These are phyloP conservation scores for Tenrec ecaudatus DNA, from an alignment of 2,113 vertebrate species.

Conservation along the genomic window DNA sequence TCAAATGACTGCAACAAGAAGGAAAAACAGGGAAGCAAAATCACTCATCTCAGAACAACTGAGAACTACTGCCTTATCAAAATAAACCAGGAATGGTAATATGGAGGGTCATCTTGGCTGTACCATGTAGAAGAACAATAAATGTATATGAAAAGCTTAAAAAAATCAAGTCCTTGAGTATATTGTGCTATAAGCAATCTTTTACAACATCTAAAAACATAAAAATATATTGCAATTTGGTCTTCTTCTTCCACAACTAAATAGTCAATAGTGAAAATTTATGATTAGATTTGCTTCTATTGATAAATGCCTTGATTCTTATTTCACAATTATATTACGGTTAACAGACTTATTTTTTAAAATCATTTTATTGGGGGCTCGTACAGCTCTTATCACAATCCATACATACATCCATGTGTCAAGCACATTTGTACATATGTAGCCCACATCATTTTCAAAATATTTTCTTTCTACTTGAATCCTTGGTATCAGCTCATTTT, in stretches of 20 bases:
- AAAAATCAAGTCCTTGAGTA: neutral
- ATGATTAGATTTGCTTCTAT: neutral
- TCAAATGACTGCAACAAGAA: neutral
- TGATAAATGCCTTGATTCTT: neutral
- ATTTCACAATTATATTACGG: neutral
- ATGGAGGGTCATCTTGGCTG: neutral
- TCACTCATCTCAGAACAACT: neutral
- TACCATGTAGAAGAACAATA: neutral
- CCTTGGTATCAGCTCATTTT: no score
- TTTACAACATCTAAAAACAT: neutral
- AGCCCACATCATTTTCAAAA: no score
- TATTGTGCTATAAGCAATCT: neutral
- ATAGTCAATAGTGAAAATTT: neutral
- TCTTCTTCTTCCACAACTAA: neutral
- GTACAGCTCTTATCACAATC: no score
- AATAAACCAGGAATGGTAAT: neutral
- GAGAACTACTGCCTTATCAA: neutral
- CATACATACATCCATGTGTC: no score
- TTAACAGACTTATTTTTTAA: neutral
- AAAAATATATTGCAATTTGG: neutral
- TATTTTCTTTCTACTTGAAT: no score
- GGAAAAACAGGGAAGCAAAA: neutral
- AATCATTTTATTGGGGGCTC: no score
- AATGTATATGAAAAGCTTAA: neutral
- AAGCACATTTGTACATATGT: no score